Evolutionary conservation across 2,113 vertebrate genomes (phyloP).

Genomic region (Ptyas mucosa): DNA sequence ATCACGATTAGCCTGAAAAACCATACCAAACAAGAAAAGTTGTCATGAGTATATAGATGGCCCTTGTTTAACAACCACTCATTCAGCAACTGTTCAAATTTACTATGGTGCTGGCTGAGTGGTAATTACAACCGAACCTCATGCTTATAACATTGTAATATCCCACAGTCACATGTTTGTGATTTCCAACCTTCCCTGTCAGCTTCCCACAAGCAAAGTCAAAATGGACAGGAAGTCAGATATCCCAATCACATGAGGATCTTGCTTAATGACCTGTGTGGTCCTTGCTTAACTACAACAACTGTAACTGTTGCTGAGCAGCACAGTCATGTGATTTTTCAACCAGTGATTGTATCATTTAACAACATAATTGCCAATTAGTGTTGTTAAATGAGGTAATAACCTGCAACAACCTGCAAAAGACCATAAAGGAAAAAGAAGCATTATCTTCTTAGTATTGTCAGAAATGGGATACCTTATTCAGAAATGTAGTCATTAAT

Average conservation of each 20-base stretch:
- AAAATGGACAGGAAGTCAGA: background rate
- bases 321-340: background rate
- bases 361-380: background rate
- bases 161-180: background rate
- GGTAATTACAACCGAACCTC: background rate
- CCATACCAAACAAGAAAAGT: background rate
- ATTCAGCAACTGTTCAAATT: background rate
- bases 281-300: background rate
- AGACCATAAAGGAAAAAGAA: background rate
- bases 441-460: background rate
- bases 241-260: background rate
- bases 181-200: background rate
- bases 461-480: background rate
- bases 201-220: background rate
- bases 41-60: background rate
- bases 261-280: background rate
- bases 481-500: background rate
- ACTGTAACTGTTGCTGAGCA: background rate
- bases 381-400: background rate
- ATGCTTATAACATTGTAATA: background rate
- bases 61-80: background rate
- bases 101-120: background rate
- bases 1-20: conserved; percentile 89
- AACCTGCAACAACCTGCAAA: background rate
- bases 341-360: background rate